Conservation (phyloP, 2,797 vertebrate genomes). For the Pipistrellus pipistrellus region DNA sequence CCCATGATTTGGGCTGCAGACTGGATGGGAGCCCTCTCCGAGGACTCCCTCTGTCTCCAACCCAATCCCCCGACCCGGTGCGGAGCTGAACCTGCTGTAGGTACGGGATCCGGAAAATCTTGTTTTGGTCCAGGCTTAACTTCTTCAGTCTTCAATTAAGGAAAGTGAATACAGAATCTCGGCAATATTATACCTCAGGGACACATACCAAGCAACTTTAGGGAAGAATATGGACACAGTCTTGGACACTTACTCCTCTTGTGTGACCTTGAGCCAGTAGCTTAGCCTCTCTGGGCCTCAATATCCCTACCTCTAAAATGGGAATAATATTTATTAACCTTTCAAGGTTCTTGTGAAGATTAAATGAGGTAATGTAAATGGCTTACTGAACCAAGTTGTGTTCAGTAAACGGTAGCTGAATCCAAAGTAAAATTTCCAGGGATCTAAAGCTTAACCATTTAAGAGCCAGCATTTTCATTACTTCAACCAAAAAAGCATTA, state of each 20-base stretch:
- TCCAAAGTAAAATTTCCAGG: slow-evolving; percentile 28
- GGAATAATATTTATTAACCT: slow-evolving; percentile 29
- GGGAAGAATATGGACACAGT: slow-evolving; percentile 8
- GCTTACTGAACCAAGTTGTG: neutral
- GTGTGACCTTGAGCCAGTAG: slow-evolving; percentile 25
- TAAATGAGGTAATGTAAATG: slow-evolving; percentile 23
- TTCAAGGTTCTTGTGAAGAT: slow-evolving; percentile 36
- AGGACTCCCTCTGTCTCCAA: slow-evolving; percentile 28
- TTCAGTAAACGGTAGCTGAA: slow-evolving; percentile 46
- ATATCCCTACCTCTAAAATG: slow-evolving; percentile 7
- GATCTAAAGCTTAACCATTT: slow-evolving; percentile 51
- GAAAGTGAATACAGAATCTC: slow-evolving; percentile 72
- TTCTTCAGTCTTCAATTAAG: slow-evolving; percentile 89
- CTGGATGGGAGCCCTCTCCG: neutral
- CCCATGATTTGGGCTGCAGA: neutral
- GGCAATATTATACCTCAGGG: slow-evolving; percentile 48
- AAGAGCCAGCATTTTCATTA: slow-evolving; percentile 57
- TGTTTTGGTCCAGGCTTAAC: slow-evolving; percentile 93
- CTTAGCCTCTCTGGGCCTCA: slow-evolving; percentile 12
- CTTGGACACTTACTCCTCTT: neutral
- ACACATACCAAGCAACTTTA: slow-evolving; percentile 54
- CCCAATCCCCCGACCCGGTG: slow-evolving; percentile 41
- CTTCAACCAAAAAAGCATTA: slow-evolving; percentile 3
- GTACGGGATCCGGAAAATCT: slow-evolving; percentile 91
- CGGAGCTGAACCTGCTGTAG: slow-evolving; percentile 83